Evolutionary conservation across 2,113 vertebrate genomes (phyloP).

Genomic region (Corydoras maculifer): DNA sequence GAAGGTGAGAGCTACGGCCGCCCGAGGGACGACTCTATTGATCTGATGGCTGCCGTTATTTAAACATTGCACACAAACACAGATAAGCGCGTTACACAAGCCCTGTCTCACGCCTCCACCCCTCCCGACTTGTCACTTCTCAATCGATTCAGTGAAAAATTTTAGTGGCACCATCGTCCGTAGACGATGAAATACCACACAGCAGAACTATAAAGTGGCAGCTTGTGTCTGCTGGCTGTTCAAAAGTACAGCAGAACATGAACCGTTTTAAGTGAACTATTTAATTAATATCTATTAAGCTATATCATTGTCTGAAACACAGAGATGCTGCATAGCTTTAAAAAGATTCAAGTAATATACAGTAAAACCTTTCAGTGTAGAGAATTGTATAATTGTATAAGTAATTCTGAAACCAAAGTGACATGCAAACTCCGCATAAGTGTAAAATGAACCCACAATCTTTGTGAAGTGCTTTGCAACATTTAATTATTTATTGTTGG

Average conservation of each 20-base stretch:
- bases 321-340: too few relatives aligned
- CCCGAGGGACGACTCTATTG: conserved; percentile 45
- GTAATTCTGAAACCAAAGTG: too few relatives aligned
- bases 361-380: too few relatives aligned
- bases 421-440: too few relatives aligned
- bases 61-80: conserved; percentile 52
- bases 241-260: conserved; percentile 6
- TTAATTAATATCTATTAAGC: background rate
- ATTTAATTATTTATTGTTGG: too few relatives aligned
- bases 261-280: background rate
- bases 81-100: conserved; percentile 50
- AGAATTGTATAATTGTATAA: too few relatives aligned
- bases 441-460: too few relatives aligned
- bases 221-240: conserved; percentile 4
- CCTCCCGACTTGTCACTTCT: conserved; percentile 39
- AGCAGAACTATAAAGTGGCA: conserved; percentile 3
- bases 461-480: too few relatives aligned
- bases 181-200: conserved; percentile 34
- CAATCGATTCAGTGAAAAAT: conserved; percentile 36
- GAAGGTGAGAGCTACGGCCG: conserved; percentile 30
- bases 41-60: conserved; percentile 49
- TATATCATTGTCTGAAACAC: background rate
- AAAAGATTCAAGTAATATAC: too few relatives aligned
- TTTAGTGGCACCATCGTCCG: conserved; percentile 38
- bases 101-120: conserved; percentile 19